phyloP scores from a whole-genome alignment of 2,888 invertebrate genomes.

The Timandra comae region DNA sequence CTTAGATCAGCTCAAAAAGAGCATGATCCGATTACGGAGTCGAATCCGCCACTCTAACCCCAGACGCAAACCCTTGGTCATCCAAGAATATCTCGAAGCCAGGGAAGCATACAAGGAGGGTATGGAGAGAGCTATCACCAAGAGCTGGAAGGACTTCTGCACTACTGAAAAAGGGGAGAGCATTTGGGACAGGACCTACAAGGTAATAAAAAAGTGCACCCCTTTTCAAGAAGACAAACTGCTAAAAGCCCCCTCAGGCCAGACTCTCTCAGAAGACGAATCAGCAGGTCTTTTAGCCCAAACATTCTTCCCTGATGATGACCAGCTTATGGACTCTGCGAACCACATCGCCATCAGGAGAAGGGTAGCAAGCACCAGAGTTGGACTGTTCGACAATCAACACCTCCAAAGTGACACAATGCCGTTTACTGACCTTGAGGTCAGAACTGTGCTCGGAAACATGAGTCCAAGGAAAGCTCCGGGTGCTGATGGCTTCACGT shows the following conservation, averaged over 20 bases:
- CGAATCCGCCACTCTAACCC: too few relatives aligned
- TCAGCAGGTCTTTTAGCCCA: constrained; percentile 3
- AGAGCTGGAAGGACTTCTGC: constrained; percentile 19
- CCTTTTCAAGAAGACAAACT: constrained; percentile 1
- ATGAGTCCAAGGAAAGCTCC: constrained; percentile 13
- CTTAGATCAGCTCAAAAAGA: too few relatives aligned
- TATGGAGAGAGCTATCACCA: constrained; percentile 6
- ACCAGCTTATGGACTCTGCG: not conserved
- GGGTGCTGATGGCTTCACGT: constrained; percentile 6
- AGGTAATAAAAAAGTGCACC: constrained; percentile 8
- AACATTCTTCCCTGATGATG: not conserved
- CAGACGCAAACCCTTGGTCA: too few relatives aligned
- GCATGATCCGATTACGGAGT: too few relatives aligned
- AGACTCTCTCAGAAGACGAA: not conserved
- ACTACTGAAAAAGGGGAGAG: constrained; percentile 7
- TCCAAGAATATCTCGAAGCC: constrained; percentile 11
- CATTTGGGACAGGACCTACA: constrained; percentile 9
- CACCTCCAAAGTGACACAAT: constrained; percentile 2
- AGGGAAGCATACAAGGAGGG: constrained; percentile 13
- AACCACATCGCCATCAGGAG: not conserved
- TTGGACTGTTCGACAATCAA: not conserved
- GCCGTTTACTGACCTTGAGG: constrained; percentile 5
- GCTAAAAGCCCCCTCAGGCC: constrained; percentile 5
- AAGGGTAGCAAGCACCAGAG: not conserved
- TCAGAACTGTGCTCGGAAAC: not conserved